Percentiles rank a stretch among this genome's conserved stretches.
Conservation (phyloP, 1,140 invertebrate genomes). For the Hetaerina americana region DNA sequence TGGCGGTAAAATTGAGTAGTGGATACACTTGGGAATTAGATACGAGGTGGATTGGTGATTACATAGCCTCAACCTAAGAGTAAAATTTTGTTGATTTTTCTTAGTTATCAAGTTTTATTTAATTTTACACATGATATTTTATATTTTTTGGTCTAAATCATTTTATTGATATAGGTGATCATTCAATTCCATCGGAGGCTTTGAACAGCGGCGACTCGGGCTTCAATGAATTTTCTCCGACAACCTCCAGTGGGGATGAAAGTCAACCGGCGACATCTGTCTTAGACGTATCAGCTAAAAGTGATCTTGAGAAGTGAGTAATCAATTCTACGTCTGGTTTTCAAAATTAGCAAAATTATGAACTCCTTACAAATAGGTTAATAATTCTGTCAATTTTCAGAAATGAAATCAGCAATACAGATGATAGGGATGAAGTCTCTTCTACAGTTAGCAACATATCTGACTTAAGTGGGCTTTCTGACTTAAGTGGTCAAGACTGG, state of each 20-base stretch:
- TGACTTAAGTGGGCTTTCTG: slow-evolving; percentile 47
- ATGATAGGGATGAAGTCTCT: slow-evolving; percentile 46
- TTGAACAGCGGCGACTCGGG: slow-evolving; percentile 20
- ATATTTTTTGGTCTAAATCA: no score
- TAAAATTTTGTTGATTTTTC: no score
- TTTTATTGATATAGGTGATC: not conserved
- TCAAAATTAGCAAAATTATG: no score
- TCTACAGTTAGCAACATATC: slow-evolving; percentile 55
- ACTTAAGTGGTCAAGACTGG: slow-evolving; percentile 49
- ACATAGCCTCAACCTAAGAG: no score
- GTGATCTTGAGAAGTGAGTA: not conserved
- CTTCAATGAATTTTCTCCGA: slow-evolving; percentile 19
- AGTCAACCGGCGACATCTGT: slow-evolving; percentile 7
- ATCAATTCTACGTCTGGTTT: no score
- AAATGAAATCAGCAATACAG: slow-evolving; percentile 17
- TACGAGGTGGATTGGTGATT: no score
- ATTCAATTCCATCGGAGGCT: slow-evolving; percentile 4
- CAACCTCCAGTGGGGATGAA: slow-evolving; percentile 10
- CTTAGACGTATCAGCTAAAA: not conserved
- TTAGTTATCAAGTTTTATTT: no score
- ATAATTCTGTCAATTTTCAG: not conserved
- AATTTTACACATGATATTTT: no score
- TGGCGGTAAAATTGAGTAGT: not conserved
- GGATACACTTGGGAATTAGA: no score
- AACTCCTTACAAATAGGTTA: no score